phyloP scores from a whole-genome alignment of 2,113 vertebrate species.

The Kryptolebias marmoratus region DNA sequence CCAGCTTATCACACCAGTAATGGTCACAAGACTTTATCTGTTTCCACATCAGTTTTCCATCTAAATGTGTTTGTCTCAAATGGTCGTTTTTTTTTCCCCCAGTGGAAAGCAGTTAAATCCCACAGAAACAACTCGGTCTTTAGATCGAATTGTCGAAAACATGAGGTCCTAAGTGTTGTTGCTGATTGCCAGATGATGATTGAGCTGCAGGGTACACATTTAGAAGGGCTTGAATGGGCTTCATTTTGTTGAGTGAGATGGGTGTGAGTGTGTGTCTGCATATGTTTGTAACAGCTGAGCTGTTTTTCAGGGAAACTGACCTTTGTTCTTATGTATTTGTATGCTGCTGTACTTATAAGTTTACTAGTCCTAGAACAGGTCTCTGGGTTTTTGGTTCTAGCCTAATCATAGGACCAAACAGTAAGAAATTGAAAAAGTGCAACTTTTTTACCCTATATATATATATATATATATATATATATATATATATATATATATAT shows the following conservation, averaged over 20 bases:
- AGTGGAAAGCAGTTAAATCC: conserved; percentile 57
- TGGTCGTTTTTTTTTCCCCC: conserved; percentile 24
- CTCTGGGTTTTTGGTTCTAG: background rate
- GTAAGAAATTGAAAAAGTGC: background rate
- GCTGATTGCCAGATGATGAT: conserved; percentile 50
- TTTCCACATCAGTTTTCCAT: conserved; percentile 64
- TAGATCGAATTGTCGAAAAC: conserved; percentile 56
- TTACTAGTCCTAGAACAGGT: conserved; percentile 8
- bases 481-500: no score
- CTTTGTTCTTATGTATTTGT: background rate
- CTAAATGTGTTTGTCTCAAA: conserved; percentile 45
- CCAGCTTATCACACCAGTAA: conserved; percentile 60
- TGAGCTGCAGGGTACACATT: conserved; percentile 40
- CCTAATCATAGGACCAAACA: background rate
- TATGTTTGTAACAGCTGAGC: conserved; percentile 50
- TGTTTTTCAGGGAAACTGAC: conserved; percentile 28
- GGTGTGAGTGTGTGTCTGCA: conserved; percentile 28
- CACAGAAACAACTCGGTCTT: conserved; percentile 28
- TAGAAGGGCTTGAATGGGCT: conserved; percentile 20
- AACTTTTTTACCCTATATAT: no score
- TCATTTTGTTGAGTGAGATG: conserved; percentile 13
- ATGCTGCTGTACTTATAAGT: background rate
- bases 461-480: no score
- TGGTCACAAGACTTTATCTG: conserved; percentile 41
- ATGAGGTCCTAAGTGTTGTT: conserved; percentile 35